Evolutionary conservation across 2,888 invertebrate genomes (phyloP), one percentile per base, ranked within the genome.

Genomic region (Drosophila anomelani): DNA sequence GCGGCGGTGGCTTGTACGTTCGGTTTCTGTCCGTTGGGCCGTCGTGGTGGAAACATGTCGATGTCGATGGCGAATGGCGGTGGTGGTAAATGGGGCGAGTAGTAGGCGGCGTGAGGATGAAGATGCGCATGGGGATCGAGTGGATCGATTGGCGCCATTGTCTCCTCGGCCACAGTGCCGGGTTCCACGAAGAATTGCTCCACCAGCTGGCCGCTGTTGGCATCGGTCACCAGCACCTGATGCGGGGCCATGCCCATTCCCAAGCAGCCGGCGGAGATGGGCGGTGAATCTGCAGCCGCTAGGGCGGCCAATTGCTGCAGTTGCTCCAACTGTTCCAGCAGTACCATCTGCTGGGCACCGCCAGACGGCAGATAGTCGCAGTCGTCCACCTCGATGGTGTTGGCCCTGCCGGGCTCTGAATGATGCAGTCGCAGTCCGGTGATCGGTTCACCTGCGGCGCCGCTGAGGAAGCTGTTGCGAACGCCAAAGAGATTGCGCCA

Each of bases 351-450:
- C 72, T 90, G 90, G 56, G 87, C 77, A 44, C 82, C 81, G 36
- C 84, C 80, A 54, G 71, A 79, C 10, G 87, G 78, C 70, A 80
- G 70, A 79, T 86, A 92, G 77, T 91, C 92, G 76, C 90, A 92
- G 80, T 92, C 92, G 71, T 92, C 92, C 70, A 92, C 92, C 82
- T 92, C 92, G 57, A 92, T 92, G 49, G 92, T 92, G 74, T 92
- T 92, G 74, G 92, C 92, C 63, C 92, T 91, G 71, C 90, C 90
- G 49, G 84, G 90, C 76, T 92, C 92, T 68, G 89, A 51, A 36
- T 78, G 79, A 34, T 79, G 76, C 39, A 78, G 63, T 36, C 79
- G 77, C 32, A 79, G 75, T 39, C 80, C 89, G 55, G 79, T 83
- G 41, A 79, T 80, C 41, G 86, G 81, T 56, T 81, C 86, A 47